phyloP scores from a whole-genome alignment of 1,140 invertebrate species.

The Trichonephila inaurata region DNA sequence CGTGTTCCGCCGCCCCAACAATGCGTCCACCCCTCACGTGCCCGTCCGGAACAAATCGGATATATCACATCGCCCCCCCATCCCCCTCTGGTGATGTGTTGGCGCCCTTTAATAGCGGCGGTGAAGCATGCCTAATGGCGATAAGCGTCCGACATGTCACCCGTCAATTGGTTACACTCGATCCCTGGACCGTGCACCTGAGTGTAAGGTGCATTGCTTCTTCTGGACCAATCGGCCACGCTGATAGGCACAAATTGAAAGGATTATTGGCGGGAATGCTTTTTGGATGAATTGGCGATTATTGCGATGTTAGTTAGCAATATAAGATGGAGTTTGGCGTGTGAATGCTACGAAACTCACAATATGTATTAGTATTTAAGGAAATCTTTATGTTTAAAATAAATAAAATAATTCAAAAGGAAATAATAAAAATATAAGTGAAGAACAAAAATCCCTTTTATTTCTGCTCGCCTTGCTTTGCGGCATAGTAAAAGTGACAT shows the following conservation, averaged over 20 bases:
- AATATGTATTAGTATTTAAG: too few species aligned
- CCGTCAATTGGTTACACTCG: constrained; percentile 31
- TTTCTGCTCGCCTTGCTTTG: too few species aligned
- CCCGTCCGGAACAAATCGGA: constrained; percentile 36
- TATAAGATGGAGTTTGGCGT: background rate
- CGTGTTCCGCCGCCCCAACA: background rate
- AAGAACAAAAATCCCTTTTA: too few species aligned
- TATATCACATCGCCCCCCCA: background rate
- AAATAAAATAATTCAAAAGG: too few species aligned
- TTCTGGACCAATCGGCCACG: background rate
- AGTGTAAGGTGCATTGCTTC: background rate
- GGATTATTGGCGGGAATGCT: background rate
- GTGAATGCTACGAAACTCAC: too few species aligned
- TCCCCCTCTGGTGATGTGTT: background rate
- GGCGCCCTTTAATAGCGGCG: background rate
- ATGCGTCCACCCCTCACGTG: background rate
- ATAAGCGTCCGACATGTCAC: constrained; percentile 46
- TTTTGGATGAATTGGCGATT: constrained; percentile 8
- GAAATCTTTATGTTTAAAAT: too few species aligned
- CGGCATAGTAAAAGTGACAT: too few species aligned
- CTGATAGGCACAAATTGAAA: background rate
- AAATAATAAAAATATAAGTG: too few species aligned
- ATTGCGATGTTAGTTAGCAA: background rate
- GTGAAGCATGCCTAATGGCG: constrained; percentile 35
- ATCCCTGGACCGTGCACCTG: background rate